A percentile compares a stretch with the other conserved stretches of the same genome.
Evolutionary conservation across 2,888 invertebrate species (phyloP).

Genomic region (Cetonia aurata): DNA sequence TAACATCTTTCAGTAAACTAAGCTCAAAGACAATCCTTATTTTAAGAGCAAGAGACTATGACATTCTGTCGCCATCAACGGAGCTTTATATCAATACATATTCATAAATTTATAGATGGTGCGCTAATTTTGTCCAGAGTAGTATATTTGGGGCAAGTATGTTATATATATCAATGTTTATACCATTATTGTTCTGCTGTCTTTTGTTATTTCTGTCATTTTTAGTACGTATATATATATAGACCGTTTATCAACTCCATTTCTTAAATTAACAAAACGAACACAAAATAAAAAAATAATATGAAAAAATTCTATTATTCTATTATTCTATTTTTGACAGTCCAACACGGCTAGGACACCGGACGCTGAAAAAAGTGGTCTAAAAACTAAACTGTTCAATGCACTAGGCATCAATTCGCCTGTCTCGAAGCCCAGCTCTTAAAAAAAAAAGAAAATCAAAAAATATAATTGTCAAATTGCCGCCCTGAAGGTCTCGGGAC

Average conservation of each 20-base stretch:
- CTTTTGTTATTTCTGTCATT: slow-evolving; percentile 32
- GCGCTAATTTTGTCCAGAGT: too few species aligned
- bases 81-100: too few species aligned
- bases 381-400: slow-evolving; percentile 89
- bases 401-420: slow-evolving; percentile 84
- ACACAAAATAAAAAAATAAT: neutral
- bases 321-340: slow-evolving; percentile 62
- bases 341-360: slow-evolving; percentile 76
- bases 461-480: neutral
- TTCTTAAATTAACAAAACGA: slow-evolving; percentile 21
- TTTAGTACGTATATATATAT: neutral
- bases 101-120: too few species aligned
- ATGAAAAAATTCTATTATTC: neutral
- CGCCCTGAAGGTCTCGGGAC: slow-evolving; percentile 11
- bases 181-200: slow-evolving; percentile 26
- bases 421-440: slow-evolving; percentile 63
- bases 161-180: neutral
- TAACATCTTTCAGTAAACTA: too few species aligned
- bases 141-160: slow-evolving; percentile 41
- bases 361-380: slow-evolving; percentile 79
- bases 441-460: slow-evolving; percentile 46
- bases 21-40: too few species aligned
- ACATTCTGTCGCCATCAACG: too few species aligned
- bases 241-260: slow-evolving; percentile 64
- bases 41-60: too few species aligned